Percentiles rank a stretch among this genome's conserved stretches.
These are phyloP conservation scores for Stegodyphus dumicola DNA, from an alignment of 1,140 invertebrate genomes.

Conservation along the genomic window DNA sequence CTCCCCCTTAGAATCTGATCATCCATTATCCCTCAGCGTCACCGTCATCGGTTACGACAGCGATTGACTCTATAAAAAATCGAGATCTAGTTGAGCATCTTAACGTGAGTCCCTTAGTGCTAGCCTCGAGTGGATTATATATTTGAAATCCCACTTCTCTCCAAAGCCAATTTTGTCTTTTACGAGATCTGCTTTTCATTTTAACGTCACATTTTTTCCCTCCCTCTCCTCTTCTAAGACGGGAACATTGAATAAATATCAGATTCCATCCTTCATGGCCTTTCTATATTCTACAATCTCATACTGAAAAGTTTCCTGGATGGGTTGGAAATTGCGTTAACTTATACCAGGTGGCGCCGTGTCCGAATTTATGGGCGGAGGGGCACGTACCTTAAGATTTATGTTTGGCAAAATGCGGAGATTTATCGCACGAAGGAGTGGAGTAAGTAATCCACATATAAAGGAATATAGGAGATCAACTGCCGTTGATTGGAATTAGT, in stretches of 20 bases:
- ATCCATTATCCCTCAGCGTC: too few relatives aligned
- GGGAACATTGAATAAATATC: conserved; percentile 17
- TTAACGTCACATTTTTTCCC: conserved; percentile 13
- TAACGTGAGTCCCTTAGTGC: too few relatives aligned
- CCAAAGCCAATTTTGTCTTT: conserved; percentile 21
- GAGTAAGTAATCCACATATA: background rate
- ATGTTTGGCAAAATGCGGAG: background rate
- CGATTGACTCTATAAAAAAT: too few relatives aligned
- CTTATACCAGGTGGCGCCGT: conserved; percentile 18
- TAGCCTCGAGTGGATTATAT: conserved; percentile 16
- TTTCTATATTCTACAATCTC: background rate
- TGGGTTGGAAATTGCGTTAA: background rate
- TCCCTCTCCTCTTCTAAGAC: background rate
- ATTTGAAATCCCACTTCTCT: conserved; percentile 15
- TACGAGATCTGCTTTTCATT: conserved; percentile 40
- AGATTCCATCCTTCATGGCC: background rate
- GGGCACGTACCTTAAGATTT: background rate
- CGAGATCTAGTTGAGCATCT: too few relatives aligned
- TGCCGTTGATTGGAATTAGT: background rate
- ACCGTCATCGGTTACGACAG: too few relatives aligned
- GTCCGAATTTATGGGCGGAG: conserved; percentile 9
- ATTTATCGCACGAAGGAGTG: background rate
- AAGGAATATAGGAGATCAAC: background rate
- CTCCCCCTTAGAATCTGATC: too few relatives aligned
- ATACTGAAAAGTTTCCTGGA: background rate